Base-by-base conservation (phyloP, 1,140 invertebrate species). In the Leguminivora glycinivorella region DNA sequence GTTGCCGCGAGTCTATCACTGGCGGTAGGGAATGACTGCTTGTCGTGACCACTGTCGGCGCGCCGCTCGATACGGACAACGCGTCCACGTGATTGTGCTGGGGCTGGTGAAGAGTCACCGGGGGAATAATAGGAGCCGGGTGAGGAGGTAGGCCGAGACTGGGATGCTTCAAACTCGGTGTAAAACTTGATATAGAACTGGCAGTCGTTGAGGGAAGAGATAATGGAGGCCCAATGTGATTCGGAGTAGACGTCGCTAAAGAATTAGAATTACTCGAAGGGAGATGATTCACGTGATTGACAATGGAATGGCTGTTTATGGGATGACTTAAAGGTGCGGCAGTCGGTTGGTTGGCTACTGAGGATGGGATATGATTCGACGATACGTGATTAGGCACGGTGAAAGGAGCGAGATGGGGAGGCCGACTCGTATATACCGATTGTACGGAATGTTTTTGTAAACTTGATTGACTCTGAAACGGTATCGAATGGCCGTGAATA, bases 361-460 rank as follows among this genome's bases (percentile, higher is more conserved):
- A 82, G 12, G 79, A 43, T 43, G 79, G 79, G 72, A 85, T 68
- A 72, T 88, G 81, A 74, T 71, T 85, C 29, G 87, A 74, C 31
- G 87, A 68, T 67, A 89, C 81, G 69, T 91, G 89, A 70, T 83
- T 90, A 1, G 87, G 71, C 40, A 90, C 87, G 69, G 85, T 88
- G 75, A 90, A 90, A 14, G 85, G 83, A n/a, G 87, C 79, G 40
- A 88, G 83, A 75, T 90, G 87, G 17, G 85, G 78, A 31, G 87
- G 84, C 72, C 89, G 78, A 73, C 77, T 86, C 74, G 80, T 74
- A 71, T 86, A 90, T 38, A 77, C 78, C 70, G 86, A 74, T 72
- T 81, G 82, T 78, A 82, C 83, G 84, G 88, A 88, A 89, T 90
- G 87, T 86, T 91, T 91, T 73, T 87, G 87, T 81, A 91, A 83